Evolutionary conservation across 2,797 vertebrate genomes (phyloP).

Genomic region (Triplophysa bombifrons): DNA sequence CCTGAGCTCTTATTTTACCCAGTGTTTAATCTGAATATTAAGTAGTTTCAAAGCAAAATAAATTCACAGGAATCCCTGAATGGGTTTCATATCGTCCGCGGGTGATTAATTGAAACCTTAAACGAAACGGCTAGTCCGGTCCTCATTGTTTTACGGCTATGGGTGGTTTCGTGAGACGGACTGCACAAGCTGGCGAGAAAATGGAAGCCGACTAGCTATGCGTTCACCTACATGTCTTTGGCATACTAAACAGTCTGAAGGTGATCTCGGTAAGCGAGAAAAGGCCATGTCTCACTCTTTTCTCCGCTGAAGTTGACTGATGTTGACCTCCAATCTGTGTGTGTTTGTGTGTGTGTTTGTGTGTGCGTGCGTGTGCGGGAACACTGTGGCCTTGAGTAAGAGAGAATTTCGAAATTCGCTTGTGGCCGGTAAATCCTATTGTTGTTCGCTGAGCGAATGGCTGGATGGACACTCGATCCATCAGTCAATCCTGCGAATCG

Average conservation of each 20-base stretch:
- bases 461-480: constrained; percentile 45
- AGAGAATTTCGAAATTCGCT: constrained; percentile 18
- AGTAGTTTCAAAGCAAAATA: constrained; percentile 58
- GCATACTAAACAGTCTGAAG: constrained; percentile 68
- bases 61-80: constrained; percentile 61
- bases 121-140: constrained; percentile 43
- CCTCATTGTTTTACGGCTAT: constrained; percentile 61
- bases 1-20: constrained; percentile 63
- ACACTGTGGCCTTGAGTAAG: constrained; percentile 24
- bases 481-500: constrained; percentile 39
- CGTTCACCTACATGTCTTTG: constrained; percentile 56
- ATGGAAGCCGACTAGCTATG: constrained; percentile 37
- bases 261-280: constrained; percentile 63
- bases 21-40: constrained; percentile 68
- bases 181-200: constrained; percentile 54
- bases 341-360: background rate
- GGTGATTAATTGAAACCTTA: constrained; percentile 71
- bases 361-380: background rate
- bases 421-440: constrained; percentile 26
- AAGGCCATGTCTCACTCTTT: constrained; percentile 38
- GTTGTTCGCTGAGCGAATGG: constrained; percentile 29
- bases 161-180: constrained; percentile 50
- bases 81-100: constrained; percentile 56
- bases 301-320: constrained; percentile 38
- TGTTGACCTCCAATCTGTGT: constrained; percentile 1